A percentile compares a stretch with the other conserved stretches of the same genome.
Conservation (phyloP, 2,797 vertebrate genomes). For the Scomberomorus guttatus region DNA sequence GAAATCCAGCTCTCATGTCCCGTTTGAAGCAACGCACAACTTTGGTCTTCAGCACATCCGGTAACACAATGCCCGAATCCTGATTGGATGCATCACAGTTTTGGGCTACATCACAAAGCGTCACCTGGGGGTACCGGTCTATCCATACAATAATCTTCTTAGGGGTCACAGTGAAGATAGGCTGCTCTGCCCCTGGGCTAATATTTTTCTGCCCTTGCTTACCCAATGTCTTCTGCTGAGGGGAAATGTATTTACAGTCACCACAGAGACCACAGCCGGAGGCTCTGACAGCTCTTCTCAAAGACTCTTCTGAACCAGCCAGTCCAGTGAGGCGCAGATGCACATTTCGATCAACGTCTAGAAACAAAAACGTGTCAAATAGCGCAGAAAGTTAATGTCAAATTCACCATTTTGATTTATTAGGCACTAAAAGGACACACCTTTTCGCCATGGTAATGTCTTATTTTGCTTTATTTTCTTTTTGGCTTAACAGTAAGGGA, state of each 20-base stretch:
- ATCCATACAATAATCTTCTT: slow-evolving; percentile 47
- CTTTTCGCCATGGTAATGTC: neutral
- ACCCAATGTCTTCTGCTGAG: slow-evolving; percentile 42
- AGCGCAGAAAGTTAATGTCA: slow-evolving; percentile 1
- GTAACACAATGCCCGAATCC: slow-evolving; percentile 69
- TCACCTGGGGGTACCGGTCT: slow-evolving; percentile 68
- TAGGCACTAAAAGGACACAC: neutral
- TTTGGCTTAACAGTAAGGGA: neutral
- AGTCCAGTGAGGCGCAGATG: slow-evolving; percentile 34
- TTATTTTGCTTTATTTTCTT: neutral
- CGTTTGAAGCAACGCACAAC: slow-evolving; percentile 76
- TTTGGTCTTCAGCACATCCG: slow-evolving; percentile 61
- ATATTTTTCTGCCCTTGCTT: slow-evolving; percentile 21
- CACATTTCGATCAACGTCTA: slow-evolving; percentile 66
- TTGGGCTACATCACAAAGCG: slow-evolving; percentile 76
- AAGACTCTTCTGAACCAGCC: slow-evolving; percentile 47
- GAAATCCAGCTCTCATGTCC: slow-evolving; percentile 61
- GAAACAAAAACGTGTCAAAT: slow-evolving; percentile 60
- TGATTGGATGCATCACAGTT: slow-evolving; percentile 58
- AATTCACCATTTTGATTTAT: neutral
- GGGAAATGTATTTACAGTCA: slow-evolving; percentile 57
- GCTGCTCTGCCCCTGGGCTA: slow-evolving; percentile 3
- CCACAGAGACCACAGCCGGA: slow-evolving; percentile 56
- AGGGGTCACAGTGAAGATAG: neutral
- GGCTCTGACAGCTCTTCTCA: slow-evolving; percentile 60